Evolutionary conservation across 2,888 invertebrate genomes (phyloP).

Genomic region (Agriopis aurantiaria): DNA sequence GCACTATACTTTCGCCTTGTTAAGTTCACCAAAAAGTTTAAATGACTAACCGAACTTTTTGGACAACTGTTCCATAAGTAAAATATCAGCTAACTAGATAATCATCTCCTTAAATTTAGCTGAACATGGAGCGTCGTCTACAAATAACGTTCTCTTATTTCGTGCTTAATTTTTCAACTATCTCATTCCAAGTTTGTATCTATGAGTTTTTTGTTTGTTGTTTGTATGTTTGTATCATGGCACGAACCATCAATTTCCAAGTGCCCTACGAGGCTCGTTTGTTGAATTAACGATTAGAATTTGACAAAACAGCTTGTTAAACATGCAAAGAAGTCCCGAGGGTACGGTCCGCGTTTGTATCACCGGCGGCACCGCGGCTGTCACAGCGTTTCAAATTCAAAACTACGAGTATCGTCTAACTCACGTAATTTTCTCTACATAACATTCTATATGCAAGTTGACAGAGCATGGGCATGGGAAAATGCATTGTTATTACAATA

Average conservation of each 20-base stretch:
- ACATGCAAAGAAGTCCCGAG: constrained; percentile 73
- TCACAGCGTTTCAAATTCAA: constrained; percentile 67
- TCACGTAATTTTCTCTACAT: constrained; percentile 53
- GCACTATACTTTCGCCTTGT: no score
- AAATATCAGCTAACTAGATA: no score
- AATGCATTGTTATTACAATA: neutral
- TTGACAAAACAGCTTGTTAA: constrained; percentile 71
- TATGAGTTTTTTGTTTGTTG: no score
- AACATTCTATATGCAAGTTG: neutral
- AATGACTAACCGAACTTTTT: no score
- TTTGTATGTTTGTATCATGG: no score
- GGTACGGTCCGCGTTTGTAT: constrained; percentile 51
- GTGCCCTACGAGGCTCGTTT: constrained; percentile 40
- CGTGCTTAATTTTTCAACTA: neutral
- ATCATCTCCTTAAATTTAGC: no score
- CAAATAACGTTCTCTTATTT: no score
- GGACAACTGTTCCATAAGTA: no score
- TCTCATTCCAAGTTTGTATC: constrained; percentile 20
- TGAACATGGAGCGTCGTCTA: no score
- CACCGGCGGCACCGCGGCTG: constrained; percentile 50
- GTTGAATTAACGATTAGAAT: constrained; percentile 61
- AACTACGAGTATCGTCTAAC: constrained; percentile 52
- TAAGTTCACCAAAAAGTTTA: no score
- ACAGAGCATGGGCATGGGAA: neutral
- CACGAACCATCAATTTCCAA: constrained; percentile 34